Evolutionary conservation across 2,797 vertebrate species (phyloP), one percentile per base, ranked within the genome.

Genomic region (Chaetophractus vellerosus): DNA sequence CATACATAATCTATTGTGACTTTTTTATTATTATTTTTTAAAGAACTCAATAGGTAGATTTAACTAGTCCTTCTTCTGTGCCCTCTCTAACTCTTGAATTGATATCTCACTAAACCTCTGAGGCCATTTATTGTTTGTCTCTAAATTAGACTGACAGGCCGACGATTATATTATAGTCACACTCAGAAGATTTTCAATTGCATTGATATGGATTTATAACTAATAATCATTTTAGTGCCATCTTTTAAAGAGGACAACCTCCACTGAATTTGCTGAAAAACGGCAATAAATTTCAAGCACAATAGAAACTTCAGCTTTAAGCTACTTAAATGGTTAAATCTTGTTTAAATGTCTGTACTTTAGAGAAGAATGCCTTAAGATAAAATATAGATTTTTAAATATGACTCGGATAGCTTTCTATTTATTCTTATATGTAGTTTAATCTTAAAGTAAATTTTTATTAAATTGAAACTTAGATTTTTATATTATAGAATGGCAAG

Each of bases 291-390:
- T 57, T 89, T 75, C 83, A 94, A 91, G 5, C 21, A 88, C 86
- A 93, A 90, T 38, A 86, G 36, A n/a, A 38, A 74, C 9, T 74
- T 88, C 50, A 81, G 4, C 1, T 82, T 88, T 95, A 97, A 79
- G 38, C 28, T 66, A 82, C 50, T 75, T 71, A 85, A 96, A 45
- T 66, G 33, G 55, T 84, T 89, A 72, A 33, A 68, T 76, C 50
- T 68, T 10, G 23, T 28, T 82, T 76, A 68, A 31, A 68, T 59
- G 19, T 72, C 45, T 72, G 61, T 21, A 88, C 9, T 63, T 93
- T 78, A 88, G n/a, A 85, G n/a, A 88, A 91, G 33, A 74, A 68
- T 52, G 18, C 5, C 26, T 68, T 89, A 87, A 88, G 31, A 45
- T 10, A 71, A 91, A 91, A 55, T 66, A 18, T 0, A 84, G 52